Evolutionary conservation across 2,113 vertebrate genomes (phyloP).

Genomic region (Dolichallabes microphthalmus): DNA sequence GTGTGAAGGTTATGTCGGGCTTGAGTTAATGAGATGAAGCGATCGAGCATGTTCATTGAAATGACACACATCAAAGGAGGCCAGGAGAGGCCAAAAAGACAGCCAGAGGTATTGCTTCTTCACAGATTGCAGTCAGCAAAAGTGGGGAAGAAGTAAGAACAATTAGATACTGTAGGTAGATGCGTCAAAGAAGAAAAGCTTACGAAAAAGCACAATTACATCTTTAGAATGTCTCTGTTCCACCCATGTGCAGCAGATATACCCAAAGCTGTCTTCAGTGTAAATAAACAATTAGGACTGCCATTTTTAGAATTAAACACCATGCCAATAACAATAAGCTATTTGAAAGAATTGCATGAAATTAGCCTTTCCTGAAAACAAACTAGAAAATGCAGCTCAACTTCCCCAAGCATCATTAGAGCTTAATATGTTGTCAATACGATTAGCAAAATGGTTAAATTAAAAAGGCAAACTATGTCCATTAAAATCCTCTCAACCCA

Average conservation of each 20-base stretch:
- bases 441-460: neutral
- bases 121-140: constrained; percentile 69
- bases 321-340: neutral
- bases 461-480: neutral
- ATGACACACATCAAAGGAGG: constrained; percentile 1
- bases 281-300: neutral
- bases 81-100: constrained; percentile 11
- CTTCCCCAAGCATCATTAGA: neutral
- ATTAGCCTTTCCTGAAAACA: neutral
- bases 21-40: constrained; percentile 33
- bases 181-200: neutral
- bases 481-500: neutral
- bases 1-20: neutral
- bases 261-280: neutral
- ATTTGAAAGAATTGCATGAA: neutral
- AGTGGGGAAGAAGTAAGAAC: constrained; percentile 54
- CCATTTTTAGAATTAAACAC: neutral
- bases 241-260: neutral
- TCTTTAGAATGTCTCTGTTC: neutral
- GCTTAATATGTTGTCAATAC: neutral
- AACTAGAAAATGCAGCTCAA: neutral
- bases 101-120: constrained; percentile 51
- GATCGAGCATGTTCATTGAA: constrained; percentile 8
- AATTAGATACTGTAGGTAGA: constrained; percentile 49
- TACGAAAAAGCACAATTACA: too few species aligned